These are phyloP conservation scores for Pipistrellus nathusii DNA, from an alignment of 2,797 vertebrate species.

Conservation along the genomic window DNA sequence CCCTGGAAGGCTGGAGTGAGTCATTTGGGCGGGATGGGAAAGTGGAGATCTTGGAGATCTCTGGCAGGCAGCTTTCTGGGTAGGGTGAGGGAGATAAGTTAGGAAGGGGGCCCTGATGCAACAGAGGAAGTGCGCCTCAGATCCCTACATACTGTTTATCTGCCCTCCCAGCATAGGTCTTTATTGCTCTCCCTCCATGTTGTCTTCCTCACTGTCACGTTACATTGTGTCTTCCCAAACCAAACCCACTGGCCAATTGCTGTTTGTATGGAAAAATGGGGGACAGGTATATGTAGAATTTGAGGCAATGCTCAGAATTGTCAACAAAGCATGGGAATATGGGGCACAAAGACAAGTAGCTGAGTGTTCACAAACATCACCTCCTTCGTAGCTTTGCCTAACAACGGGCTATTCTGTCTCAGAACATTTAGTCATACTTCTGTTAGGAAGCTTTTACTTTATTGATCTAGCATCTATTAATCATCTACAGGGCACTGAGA, in stretches of 20 bases:
- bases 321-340: not conserved
- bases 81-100: not conserved
- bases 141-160: not conserved
- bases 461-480: not conserved
- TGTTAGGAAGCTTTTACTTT: not conserved
- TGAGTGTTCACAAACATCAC: not conserved
- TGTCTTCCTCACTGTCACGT: not conserved
- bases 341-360: not conserved
- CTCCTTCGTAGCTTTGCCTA: not conserved
- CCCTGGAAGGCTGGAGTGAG: not conserved
- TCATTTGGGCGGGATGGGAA: not conserved
- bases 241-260: not conserved
- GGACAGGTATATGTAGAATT: not conserved
- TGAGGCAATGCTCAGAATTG: not conserved
- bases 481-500: not conserved
- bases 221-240: not conserved
- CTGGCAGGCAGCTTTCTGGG: not conserved
- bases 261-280: not conserved
- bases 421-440: not conserved
- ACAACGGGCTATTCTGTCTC: not conserved
- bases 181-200: fast-evolving
- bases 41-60: not conserved
- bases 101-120: not conserved
- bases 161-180: not conserved
- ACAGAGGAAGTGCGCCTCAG: not conserved